A percentile compares a stretch with the other conserved stretches of the same genome.
Conservation (phyloP, 1,140 invertebrate genomes). For the Ceratina japonica region DNA sequence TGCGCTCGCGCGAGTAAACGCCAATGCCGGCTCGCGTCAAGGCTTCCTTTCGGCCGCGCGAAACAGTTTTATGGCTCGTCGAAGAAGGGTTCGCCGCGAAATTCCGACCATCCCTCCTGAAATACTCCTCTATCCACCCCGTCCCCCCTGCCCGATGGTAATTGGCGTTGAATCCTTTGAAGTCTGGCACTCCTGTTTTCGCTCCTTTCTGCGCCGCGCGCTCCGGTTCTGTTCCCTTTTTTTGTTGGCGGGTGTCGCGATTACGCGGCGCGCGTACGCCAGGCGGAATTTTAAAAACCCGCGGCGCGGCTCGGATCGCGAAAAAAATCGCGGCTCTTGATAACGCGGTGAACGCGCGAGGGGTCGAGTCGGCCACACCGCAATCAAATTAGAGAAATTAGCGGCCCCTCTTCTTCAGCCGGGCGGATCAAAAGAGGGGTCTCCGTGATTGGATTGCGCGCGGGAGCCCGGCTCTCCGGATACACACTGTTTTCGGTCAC, state of each 20-base stretch:
- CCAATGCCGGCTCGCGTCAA: slow-evolving; percentile 28
- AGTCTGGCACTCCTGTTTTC: slow-evolving; percentile 49
- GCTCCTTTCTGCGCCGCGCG: slow-evolving; percentile 13
- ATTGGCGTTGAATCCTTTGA: slow-evolving; percentile 55
- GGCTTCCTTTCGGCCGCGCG: slow-evolving; percentile 35
- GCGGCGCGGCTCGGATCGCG: not conserved
- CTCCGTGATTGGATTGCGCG: slow-evolving; percentile 36
- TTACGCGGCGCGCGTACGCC: slow-evolving; percentile 23
- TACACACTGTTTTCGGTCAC: slow-evolving; percentile 23
- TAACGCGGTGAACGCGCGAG: slow-evolving; percentile 34
- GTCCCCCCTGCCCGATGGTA: slow-evolving; percentile 14
- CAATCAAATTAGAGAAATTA: slow-evolving; percentile 65
- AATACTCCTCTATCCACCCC: not conserved
- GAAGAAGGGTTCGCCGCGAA: slow-evolving; percentile 31
- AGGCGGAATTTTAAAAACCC: slow-evolving; percentile 52
- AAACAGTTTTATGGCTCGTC: slow-evolving; percentile 27
- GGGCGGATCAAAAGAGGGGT: slow-evolving; percentile 11
- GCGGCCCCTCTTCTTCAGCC: slow-evolving; percentile 39
- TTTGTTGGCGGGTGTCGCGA: slow-evolving; percentile 28
- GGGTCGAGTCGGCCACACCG: slow-evolving; percentile 19
- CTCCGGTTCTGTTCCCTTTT: slow-evolving; percentile 40
- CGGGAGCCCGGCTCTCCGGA: not conserved
- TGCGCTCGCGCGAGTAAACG: slow-evolving; percentile 37
- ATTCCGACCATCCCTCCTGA: slow-evolving; percentile 9
- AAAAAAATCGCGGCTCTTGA: slow-evolving; percentile 43